Evolutionary conservation across 2,797 vertebrate genomes (phyloP).

Genomic region (Benthosema pterotum): DNA sequence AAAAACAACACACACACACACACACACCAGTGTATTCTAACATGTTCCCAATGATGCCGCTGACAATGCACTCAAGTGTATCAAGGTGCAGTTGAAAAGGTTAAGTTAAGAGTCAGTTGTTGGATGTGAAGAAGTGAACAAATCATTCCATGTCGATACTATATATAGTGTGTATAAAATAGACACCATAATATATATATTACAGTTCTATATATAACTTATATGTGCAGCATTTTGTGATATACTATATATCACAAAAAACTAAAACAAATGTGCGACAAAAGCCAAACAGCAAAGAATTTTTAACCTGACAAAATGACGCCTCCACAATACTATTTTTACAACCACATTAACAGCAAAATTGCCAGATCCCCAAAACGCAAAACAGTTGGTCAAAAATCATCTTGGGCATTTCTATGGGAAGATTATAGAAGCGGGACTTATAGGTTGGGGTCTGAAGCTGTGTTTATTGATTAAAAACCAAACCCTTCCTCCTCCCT

Average conservation of each 20-base stretch:
- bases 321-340: background rate
- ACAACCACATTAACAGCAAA: background rate
- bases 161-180: background rate
- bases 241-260: background rate
- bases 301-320: background rate
- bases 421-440: background rate
- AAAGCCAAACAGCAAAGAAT: background rate
- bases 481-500: slow-evolving; percentile 12
- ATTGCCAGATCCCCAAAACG: background rate
- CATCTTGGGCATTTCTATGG: background rate
- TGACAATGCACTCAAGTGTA: background rate
- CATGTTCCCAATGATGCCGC: too few relatives aligned
- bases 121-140: slow-evolving; percentile 4
- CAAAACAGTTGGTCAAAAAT: too few relatives aligned
- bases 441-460: background rate
- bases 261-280: slow-evolving; percentile 3
- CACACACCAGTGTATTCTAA: too few relatives aligned
- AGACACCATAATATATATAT: too few relatives aligned
- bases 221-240: too few relatives aligned
- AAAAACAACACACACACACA: too few relatives aligned
- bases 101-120: slow-evolving; percentile 11
- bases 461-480: background rate
- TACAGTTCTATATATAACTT: too few relatives aligned
- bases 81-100: background rate
- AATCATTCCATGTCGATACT: background rate